phyloP scores from a whole-genome alignment of 1,140 invertebrate genomes.

The Pissodes strobi region DNA sequence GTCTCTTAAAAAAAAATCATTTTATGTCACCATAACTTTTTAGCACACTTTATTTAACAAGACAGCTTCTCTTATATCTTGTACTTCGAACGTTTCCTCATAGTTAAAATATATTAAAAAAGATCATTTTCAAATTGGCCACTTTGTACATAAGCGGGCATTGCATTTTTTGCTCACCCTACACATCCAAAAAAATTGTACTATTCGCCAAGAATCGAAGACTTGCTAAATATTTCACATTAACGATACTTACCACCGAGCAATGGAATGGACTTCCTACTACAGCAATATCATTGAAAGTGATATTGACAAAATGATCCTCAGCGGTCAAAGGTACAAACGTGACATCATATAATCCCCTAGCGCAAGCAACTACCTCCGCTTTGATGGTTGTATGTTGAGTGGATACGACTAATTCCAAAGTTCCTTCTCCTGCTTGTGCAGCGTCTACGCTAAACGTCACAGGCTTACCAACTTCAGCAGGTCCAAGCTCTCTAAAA shows the following conservation, averaged over 20 bases:
- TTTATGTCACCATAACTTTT: no score
- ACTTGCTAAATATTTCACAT: no score
- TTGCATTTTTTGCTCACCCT: no score
- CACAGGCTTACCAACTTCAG: slow-evolving; percentile 79
- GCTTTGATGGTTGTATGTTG: slow-evolving; percentile 85
- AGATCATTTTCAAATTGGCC: no score
- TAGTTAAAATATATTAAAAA: no score
- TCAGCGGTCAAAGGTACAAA: slow-evolving; percentile 90
- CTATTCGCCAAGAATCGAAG: no score
- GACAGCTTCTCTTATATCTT: no score
- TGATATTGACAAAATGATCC: slow-evolving; percentile 93
- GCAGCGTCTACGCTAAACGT: slow-evolving; percentile 94
- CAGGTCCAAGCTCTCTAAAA: slow-evolving; percentile 59
- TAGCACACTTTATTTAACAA: no score
- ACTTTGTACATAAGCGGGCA: no score
- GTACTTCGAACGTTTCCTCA: no score
- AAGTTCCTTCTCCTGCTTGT: slow-evolving; percentile 92
- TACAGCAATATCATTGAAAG: slow-evolving; percentile 93
- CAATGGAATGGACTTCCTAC: slow-evolving; percentile 89
- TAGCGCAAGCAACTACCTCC: slow-evolving; percentile 80
- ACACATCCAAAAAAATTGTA: no score
- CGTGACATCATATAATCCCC: slow-evolving; percentile 94
- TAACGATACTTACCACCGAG: slow-evolving; percentile 45
- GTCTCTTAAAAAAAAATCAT: no score
- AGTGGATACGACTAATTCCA: slow-evolving; percentile 92